Percentiles rank a stretch among this genome's conserved stretches.
These are phyloP conservation scores for Dermolepida albohirtum DNA, from an alignment of 2,888 invertebrate species.

Conservation along the genomic window DNA sequence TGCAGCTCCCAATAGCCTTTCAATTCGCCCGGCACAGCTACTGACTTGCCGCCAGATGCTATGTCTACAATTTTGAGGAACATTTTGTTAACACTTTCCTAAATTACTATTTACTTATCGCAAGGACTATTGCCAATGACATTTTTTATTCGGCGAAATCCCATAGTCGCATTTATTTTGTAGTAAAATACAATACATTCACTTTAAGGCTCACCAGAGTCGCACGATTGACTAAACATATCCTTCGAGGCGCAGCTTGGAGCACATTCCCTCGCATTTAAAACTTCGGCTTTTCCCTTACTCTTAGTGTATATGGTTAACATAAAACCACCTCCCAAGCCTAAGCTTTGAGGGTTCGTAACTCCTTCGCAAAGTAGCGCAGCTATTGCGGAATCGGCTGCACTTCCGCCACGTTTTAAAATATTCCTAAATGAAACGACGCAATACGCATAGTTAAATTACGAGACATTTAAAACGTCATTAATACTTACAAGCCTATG, in stretches of 20 bases:
- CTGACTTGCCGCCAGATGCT: conserved; percentile 72
- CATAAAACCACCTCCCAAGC: conserved; percentile 88
- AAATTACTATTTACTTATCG: too few species aligned
- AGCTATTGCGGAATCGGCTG: conserved; percentile 86
- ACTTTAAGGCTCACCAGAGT: conserved; percentile 11
- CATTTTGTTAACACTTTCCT: background rate
- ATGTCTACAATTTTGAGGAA: conserved; percentile 41
- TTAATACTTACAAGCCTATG: conserved; percentile 68
- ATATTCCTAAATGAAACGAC: conserved; percentile 63
- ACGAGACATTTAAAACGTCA: background rate
- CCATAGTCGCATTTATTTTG: too few species aligned
- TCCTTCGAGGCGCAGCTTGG: conserved; percentile 72
- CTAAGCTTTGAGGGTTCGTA: conserved; percentile 83
- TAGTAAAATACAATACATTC: too few species aligned
- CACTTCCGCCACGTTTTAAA: conserved; percentile 76
- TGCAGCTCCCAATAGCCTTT: conserved; percentile 84
- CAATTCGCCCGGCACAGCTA: conserved; percentile 89
- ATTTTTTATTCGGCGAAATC: too few species aligned
- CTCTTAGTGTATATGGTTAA: conserved; percentile 80
- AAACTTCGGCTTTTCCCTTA: conserved; percentile 68
- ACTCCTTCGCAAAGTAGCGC: conserved; percentile 85
- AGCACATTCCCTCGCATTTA: conserved; percentile 82
- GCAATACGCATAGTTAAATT: background rate
- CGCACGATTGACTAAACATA: conserved; percentile 70
- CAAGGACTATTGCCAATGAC: too few species aligned